A percentile compares a stretch with the other conserved stretches of the same genome.
Conservation (phyloP, 2,888 invertebrate genomes). For the Rhorus exstirpatorius region DNA sequence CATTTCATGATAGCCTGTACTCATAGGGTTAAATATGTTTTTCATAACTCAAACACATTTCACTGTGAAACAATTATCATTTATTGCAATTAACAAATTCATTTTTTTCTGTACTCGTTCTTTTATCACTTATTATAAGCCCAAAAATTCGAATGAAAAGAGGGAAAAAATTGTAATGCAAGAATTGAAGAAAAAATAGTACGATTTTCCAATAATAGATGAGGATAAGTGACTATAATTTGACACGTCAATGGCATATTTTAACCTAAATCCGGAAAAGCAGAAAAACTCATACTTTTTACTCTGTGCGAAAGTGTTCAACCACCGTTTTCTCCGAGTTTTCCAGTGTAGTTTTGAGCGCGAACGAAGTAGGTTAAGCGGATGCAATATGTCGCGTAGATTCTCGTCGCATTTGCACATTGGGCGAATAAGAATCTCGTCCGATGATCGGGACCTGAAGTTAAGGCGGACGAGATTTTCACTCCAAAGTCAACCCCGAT, state of each 20-base stretch:
- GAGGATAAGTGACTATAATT: neutral
- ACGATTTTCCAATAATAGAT: neutral
- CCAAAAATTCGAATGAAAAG: neutral
- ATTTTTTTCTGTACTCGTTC: too few relatives aligned
- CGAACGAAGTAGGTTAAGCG: neutral
- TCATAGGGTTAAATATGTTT: too few relatives aligned
- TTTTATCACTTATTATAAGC: too few relatives aligned
- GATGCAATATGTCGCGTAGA: neutral
- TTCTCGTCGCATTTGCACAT: neutral
- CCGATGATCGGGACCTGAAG: slow-evolving; percentile 41
- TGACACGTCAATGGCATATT: slow-evolving; percentile 57
- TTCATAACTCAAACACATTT: too few relatives aligned
- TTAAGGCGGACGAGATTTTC: slow-evolving; percentile 49
- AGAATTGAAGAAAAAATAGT: neutral
- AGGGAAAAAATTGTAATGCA: neutral
- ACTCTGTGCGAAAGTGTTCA: slow-evolving; percentile 34
- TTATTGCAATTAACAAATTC: too few relatives aligned
- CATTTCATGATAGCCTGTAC: too few relatives aligned
- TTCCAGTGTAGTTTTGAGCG: neutral
- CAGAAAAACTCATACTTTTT: slow-evolving; percentile 55
- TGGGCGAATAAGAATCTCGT: slow-evolving; percentile 40
- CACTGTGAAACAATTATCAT: too few relatives aligned
- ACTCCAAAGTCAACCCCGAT: slow-evolving; percentile 27
- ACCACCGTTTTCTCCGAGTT: neutral
- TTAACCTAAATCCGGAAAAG: slow-evolving; percentile 63